phyloP scores from a whole-genome alignment of 2,888 invertebrate genomes.

The Drosophila tanythrix region DNA sequence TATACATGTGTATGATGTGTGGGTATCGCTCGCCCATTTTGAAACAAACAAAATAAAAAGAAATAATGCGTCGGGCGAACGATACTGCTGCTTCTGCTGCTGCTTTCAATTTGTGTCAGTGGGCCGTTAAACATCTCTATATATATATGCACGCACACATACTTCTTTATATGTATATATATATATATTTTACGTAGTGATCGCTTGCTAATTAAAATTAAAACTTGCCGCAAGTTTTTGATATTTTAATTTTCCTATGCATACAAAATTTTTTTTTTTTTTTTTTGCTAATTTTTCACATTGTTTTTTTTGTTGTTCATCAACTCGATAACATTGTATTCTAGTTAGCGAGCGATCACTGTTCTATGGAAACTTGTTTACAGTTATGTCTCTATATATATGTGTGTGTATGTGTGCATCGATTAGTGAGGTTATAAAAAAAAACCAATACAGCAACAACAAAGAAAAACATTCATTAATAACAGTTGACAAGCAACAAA shows the following conservation, averaged over 20 bases:
- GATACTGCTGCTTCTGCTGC: slow-evolving; percentile 23
- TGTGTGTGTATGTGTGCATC: slow-evolving; percentile 17
- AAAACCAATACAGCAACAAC: slow-evolving; percentile 23
- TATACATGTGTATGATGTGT: slow-evolving; percentile 19
- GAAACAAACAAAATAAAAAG: slow-evolving; percentile 56
- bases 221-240: not conserved
- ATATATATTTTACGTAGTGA: slow-evolving; percentile 3
- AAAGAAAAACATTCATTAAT: slow-evolving; percentile 26
- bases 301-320: not conserved
- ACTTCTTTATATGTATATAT: slow-evolving; percentile 9
- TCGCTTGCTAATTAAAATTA: slow-evolving; percentile 5
- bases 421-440: slow-evolving; percentile 66
- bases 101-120: slow-evolving; percentile 65
- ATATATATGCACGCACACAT: slow-evolving; percentile 18
- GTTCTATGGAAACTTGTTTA: slow-evolving; percentile 12
- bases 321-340: not conserved
- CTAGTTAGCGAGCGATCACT: slow-evolving; percentile 9
- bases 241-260: not conserved
- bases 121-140: slow-evolving; percentile 53
- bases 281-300: not conserved
- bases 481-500: slow-evolving; percentile 41
- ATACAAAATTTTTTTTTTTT: not conserved
- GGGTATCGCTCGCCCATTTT: slow-evolving; percentile 44
- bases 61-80: slow-evolving; percentile 36
- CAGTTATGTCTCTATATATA: slow-evolving; percentile 7